phyloP scores from a whole-genome alignment of 2,113 vertebrate species.

The Nothocercus julius region DNA sequence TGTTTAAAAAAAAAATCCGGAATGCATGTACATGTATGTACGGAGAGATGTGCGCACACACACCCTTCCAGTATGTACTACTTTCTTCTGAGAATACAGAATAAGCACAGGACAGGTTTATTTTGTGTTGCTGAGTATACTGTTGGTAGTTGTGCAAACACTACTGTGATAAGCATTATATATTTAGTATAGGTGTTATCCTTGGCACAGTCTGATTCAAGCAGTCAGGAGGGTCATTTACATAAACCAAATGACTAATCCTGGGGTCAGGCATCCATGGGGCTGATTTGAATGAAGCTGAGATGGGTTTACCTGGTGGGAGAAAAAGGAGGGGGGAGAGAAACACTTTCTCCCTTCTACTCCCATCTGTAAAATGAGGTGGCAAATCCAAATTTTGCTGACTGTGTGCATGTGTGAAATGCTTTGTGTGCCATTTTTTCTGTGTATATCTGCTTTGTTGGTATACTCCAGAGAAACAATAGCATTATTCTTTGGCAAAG shows the following conservation, averaged over 20 bases:
- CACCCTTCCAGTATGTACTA: background rate
- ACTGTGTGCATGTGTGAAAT: background rate
- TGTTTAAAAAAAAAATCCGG: too few species aligned
- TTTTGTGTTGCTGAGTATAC: background rate
- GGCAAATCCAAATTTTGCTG: background rate
- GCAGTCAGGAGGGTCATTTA: background rate
- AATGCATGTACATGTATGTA: background rate
- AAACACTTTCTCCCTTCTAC: background rate
- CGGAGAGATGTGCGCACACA: background rate
- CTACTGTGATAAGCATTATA: background rate
- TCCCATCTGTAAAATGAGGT: background rate
- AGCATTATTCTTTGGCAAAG: background rate
- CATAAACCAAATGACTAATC: background rate
- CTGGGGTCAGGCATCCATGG: background rate
- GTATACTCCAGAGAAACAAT: background rate
- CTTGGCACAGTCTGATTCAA: background rate
- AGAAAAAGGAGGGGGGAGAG: background rate
- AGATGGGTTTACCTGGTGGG: background rate
- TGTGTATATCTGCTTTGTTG: background rate
- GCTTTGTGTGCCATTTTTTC: background rate
- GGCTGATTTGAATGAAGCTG: background rate
- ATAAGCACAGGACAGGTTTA: background rate
- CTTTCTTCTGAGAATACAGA: background rate
- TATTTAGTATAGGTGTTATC: background rate
- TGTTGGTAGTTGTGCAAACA: background rate